phyloP scores from a whole-genome alignment of 1,140 invertebrate species.

The Cotesia typhae region DNA sequence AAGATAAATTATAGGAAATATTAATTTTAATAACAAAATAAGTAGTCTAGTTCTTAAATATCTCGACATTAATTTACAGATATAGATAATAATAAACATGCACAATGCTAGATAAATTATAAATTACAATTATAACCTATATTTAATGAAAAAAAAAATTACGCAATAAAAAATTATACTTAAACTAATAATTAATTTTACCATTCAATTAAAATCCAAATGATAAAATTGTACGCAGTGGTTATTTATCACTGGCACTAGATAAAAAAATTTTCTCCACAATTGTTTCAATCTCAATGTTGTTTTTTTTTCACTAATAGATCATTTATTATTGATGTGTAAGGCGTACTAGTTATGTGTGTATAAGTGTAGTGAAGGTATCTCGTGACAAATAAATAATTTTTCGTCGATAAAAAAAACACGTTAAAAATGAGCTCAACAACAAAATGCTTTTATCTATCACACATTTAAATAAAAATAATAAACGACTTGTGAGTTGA shows the following conservation, averaged over 20 bases:
- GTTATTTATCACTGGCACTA: constrained; percentile 35
- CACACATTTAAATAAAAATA: background rate
- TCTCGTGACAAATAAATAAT: constrained; percentile 37
- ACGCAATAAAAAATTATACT: constrained; percentile 32
- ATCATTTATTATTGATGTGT: constrained; percentile 38
- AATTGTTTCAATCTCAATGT: no score
- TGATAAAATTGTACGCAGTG: constrained; percentile 40
- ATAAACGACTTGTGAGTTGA: background rate
- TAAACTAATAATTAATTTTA: constrained; percentile 1
- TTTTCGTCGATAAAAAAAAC: constrained; percentile 24
- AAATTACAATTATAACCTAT: constrained; percentile 38
- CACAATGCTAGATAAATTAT: constrained; percentile 3
- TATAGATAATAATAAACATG: background rate
- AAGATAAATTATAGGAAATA: background rate
- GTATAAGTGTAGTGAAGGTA: constrained; percentile 8
- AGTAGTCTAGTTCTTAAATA: background rate
- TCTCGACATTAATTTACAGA: background rate
- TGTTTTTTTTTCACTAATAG: constrained; percentile 35
- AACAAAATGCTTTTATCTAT: background rate
- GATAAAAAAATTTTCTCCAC: no score
- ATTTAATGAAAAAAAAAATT: constrained; percentile 19
- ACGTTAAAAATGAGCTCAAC: constrained; percentile 4
- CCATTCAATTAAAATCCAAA: constrained; percentile 39
- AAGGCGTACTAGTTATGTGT: constrained; percentile 28
- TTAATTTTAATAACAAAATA: background rate